Evolutionary conservation across 2,888 invertebrate genomes (phyloP).

Genomic region (Conistra vaccinii): DNA sequence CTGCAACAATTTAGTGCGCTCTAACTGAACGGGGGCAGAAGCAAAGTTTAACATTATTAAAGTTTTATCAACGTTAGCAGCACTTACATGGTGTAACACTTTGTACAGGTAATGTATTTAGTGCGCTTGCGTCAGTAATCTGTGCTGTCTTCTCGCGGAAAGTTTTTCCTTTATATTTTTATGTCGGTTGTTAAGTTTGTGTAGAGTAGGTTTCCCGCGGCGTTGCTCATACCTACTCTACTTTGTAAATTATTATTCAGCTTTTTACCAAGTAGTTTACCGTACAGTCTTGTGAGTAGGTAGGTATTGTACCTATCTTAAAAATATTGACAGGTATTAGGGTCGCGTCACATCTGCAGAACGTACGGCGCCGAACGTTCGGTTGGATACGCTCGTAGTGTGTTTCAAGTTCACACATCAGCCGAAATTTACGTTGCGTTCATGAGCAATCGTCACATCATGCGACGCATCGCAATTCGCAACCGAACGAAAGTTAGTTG

Average conservation of each 20-base stretch:
- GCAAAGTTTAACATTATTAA: conserved; percentile 72
- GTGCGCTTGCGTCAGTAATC: conserved; percentile 68
- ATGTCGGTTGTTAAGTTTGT: conserved; percentile 6
- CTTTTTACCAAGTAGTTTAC: background rate
- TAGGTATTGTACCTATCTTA: background rate
- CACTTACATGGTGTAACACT: conserved; percentile 59
- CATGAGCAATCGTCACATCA: too few species aligned
- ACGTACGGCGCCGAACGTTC: too few species aligned
- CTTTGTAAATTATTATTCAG: background rate
- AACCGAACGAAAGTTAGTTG: too few species aligned
- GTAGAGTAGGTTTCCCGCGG: background rate
- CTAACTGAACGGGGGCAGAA: conserved; percentile 61
- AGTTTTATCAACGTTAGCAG: conserved; percentile 67
- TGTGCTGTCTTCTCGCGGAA: conserved; percentile 50
- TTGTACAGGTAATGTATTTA: conserved; percentile 69
- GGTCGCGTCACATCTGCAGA: too few species aligned
- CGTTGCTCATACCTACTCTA: background rate
- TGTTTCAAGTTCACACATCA: too few species aligned
- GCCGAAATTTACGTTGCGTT: too few species aligned
- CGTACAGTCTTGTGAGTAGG: background rate
- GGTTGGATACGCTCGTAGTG: too few species aligned
- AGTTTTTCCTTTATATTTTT: conserved; percentile 35
- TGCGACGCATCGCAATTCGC: too few species aligned
- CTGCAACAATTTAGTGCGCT: conserved; percentile 74
- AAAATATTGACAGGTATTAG: background rate